Conservation (phyloP, 2,797 vertebrate genomes). For the Pempheris klunzingeri region DNA sequence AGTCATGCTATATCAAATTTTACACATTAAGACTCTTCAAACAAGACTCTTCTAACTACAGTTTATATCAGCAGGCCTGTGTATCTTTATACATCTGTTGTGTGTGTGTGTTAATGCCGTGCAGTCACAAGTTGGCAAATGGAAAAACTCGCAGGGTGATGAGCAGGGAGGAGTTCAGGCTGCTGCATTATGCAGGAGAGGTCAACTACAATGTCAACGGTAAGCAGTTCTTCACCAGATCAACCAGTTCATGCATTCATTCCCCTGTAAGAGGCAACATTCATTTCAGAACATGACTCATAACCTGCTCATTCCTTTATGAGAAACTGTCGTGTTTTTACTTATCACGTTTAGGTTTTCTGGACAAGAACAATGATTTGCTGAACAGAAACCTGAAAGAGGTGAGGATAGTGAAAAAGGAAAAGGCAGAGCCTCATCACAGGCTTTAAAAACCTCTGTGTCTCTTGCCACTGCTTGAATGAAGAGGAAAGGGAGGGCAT, state of each 20-base stretch:
- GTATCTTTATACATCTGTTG: neutral
- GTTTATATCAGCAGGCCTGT: neutral
- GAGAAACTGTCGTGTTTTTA: neutral
- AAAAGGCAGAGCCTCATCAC: neutral
- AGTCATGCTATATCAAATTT: conserved; percentile 13
- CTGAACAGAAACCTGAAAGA: conserved; percentile 97
- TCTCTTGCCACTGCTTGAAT: neutral
- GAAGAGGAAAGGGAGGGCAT: neutral
- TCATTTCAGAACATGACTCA: neutral
- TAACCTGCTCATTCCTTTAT: conserved; percentile 20
- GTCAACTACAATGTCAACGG: conserved; percentile 96
- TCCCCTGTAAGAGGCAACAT: neutral
- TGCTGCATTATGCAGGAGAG: conserved; percentile 96
- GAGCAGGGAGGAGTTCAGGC: conserved; percentile 93
- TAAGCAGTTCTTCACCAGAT: conserved; percentile 65
- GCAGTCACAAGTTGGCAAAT: conserved; percentile 96
- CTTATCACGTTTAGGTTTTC: conserved; percentile 86
- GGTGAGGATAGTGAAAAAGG: conserved; percentile 80
- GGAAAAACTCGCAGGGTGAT: conserved; percentile 93
- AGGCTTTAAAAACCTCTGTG: conserved; percentile 7
- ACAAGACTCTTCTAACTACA: neutral
- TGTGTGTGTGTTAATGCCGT: conserved; percentile 34
- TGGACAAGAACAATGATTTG: conserved; percentile 97
- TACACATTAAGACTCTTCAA: neutral
- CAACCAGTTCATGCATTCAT: conserved; percentile 9